Evolutionary conservation across 2,113 vertebrate species (phyloP).

Genomic region (Larimichthys crocea): DNA sequence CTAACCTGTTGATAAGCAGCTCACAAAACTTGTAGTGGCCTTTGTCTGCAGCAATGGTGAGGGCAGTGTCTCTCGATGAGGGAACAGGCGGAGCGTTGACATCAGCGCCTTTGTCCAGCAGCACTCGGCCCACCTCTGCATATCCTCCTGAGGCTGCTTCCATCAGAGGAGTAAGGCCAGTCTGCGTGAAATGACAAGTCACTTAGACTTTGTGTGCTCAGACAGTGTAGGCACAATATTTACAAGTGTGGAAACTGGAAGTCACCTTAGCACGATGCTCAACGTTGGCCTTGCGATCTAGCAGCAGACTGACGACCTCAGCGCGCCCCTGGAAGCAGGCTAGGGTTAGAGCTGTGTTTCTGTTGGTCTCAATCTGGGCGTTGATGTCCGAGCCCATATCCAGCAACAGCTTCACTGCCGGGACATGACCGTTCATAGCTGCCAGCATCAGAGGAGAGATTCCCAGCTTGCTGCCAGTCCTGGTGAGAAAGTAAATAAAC

Average conservation of each 20-base stretch:
- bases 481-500: constrained; percentile 60
- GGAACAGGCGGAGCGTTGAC: constrained; percentile 98
- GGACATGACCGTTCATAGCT: constrained; percentile 98
- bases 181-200: constrained; percentile 78
- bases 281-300: constrained; percentile 98
- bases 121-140: constrained; percentile 97
- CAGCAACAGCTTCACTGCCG: constrained; percentile 95
- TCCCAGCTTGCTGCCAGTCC: constrained; percentile 97
- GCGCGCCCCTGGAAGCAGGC: constrained; percentile 98
- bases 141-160: constrained; percentile 98
- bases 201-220: no score
- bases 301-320: constrained; percentile 96
- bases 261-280: constrained; percentile 97
- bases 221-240: no score
- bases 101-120: constrained; percentile 98
- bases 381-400: constrained; percentile 99
- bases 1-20: constrained; percentile 95
- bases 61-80: constrained; percentile 97
- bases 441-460: constrained; percentile 99
- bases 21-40: constrained; percentile 99
- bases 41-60: constrained; percentile 99
- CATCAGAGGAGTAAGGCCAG: constrained; percentile 98
- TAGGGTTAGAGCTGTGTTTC: constrained; percentile 96
- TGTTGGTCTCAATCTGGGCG: constrained; percentile 98
- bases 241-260: not conserved